These are phyloP conservation scores for Drosophila paulistorum DNA, from an alignment of 1,140 invertebrate species.

Conservation along the genomic window DNA sequence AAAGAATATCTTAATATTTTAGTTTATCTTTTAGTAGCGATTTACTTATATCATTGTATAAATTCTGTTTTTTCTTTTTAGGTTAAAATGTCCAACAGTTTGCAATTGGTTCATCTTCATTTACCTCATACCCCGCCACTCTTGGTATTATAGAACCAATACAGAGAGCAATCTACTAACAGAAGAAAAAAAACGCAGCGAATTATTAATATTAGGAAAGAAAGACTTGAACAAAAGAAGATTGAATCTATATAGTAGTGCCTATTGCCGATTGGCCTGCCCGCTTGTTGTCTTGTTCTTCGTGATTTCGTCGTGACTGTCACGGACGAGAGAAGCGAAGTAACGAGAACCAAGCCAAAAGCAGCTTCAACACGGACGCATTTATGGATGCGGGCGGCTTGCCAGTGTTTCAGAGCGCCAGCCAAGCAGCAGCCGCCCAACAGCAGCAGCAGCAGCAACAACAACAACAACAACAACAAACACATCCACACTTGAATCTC, in stretches of 20 bases:
- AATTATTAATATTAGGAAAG: conserved; percentile 13
- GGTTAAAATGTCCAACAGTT: conserved; percentile 32
- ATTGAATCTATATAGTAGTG: conserved; percentile 32
- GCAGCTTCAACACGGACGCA: conserved; percentile 80
- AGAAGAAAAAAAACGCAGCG: neutral
- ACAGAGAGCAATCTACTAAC: neutral
- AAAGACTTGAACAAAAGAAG: neutral
- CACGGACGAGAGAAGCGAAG: conserved; percentile 78
- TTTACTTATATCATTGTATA: neutral
- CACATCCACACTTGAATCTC: conserved; percentile 72
- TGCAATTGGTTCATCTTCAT: conserved; percentile 14
- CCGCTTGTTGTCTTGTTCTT: conserved; percentile 67
- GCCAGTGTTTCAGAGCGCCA: conserved; percentile 83
- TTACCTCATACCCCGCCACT: conserved; percentile 49
- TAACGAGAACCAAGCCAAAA: conserved; percentile 70
- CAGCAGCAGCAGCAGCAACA: conserved; percentile 74
- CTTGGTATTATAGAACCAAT: conserved; percentile 32
- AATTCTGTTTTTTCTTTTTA: conserved; percentile 1
- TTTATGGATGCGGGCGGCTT: conserved; percentile 83
- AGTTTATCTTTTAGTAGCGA: neutral
- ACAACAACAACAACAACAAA: conserved; percentile 63
- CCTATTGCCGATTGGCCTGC: conserved; percentile 40
- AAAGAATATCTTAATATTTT: neutral
- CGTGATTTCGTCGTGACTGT: conserved; percentile 72
- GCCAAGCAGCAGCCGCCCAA: conserved; percentile 77